Evolutionary conservation across 2,797 vertebrate genomes (phyloP).

Genomic region (Gymnoscopelus microlampas): DNA sequence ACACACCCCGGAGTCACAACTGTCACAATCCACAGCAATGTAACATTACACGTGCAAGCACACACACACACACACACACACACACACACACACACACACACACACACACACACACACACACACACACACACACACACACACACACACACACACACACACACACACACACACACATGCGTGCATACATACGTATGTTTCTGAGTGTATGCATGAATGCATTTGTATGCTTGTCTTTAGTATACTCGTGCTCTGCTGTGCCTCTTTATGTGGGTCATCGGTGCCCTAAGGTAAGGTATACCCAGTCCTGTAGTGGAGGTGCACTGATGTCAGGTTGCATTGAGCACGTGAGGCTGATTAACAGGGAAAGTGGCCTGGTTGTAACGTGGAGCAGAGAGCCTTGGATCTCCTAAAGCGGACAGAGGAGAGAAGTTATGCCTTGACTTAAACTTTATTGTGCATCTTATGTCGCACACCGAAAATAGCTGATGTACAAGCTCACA

Average conservation of each 20-base stretch:
- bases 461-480: too few species aligned
- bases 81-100: not conserved
- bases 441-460: too few species aligned
- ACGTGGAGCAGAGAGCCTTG: conserved; percentile 41
- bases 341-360: conserved; percentile 52
- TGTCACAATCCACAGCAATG: conserved; percentile 54
- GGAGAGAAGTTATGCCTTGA: conserved; percentile 29
- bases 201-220: not conserved
- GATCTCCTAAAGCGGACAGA: conserved; percentile 44
- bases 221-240: conserved; percentile 31
- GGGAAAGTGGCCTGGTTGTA: conserved; percentile 52
- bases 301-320: conserved; percentile 68
- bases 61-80: too few species aligned
- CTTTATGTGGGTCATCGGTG: conserved; percentile 70
- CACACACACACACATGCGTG: too few species aligned
- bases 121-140: too few species aligned
- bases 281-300: conserved; percentile 65
- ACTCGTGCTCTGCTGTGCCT: conserved; percentile 52
- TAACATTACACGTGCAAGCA: conserved; percentile 24
- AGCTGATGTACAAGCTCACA: too few species aligned
- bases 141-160: too few species aligned
- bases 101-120: too few species aligned
- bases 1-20: conserved; percentile 32
- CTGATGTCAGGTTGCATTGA: conserved; percentile 68
- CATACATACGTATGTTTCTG: not conserved